Evolutionary conservation across 1,140 invertebrate genomes (phyloP), one percentile per base, ranked within the genome.

Genomic region (Magallana angulata): DNA sequence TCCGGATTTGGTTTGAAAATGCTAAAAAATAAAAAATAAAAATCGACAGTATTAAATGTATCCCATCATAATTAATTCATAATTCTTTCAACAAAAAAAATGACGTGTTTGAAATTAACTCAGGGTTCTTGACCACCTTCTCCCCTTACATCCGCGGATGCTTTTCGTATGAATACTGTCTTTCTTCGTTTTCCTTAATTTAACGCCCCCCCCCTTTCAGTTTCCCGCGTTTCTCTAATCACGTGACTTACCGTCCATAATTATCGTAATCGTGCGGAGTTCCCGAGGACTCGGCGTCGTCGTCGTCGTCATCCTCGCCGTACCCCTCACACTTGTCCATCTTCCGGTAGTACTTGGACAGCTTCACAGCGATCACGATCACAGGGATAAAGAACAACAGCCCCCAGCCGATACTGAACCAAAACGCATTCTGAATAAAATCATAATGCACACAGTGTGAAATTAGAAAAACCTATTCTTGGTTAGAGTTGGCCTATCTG

Each of bases 281-380:
- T 48, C 36, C 36, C 36, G 36, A 48, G 36, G 36, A 48, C 36
- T 48, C 36, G 36, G 36, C 8, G 12, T 30, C 68, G 36, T 76
- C 68, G 68, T 76, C 68, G 7, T 76, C 87, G 24, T 88, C 24
- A 24, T 24, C 84, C 58, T 88, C 84, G 16, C 58, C 84, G 24
- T 88, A 88, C 12, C 87, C 87, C 84, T 88, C 85, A 83, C 84
- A 76, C 18, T 89, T 59, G 5, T 86, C 86, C 88, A 89, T 86
- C 57, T 86, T 89, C 48, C 88, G 76, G 36, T 89, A 89, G 62
- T 85, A 84, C 59, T 84, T 89, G 57, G 85, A 83, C 9, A 62
- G 24, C 80, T 86, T 62, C 56, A 68, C 76, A 14, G 86, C 87
- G 14, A 80, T 64, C 56, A 86, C 62, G 14, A 89, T 85, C 60